phyloP scores from a whole-genome alignment of 2,888 invertebrate genomes.

The Chalcis sispes region DNA sequence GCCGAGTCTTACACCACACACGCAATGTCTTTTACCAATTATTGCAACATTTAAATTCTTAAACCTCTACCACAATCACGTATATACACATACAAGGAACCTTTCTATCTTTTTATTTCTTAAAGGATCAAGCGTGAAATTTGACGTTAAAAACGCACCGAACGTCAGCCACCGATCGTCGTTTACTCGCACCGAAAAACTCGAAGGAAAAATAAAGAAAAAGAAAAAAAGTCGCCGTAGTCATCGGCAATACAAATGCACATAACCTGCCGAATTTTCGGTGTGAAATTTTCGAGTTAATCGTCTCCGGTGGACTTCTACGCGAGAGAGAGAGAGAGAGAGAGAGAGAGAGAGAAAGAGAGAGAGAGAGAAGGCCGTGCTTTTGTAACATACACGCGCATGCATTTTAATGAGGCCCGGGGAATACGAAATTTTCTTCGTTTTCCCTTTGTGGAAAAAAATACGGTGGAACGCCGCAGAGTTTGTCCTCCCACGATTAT shows the following conservation, averaged over 20 bases:
- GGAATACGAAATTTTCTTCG: no score
- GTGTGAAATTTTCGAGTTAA: no score
- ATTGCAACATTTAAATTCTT: constrained; percentile 8
- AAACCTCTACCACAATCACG: not conserved
- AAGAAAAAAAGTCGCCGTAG: no score
- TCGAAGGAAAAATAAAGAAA: no score
- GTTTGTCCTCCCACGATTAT: no score
- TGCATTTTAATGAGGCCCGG: no score
- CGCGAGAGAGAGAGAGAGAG: constrained; percentile 6
- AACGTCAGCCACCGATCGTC: not conserved
- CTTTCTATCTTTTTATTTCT: no score
- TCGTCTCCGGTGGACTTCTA: not conserved
- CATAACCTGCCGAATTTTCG: no score
- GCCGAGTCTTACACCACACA: not conserved
- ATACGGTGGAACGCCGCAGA: no score
- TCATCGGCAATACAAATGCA: no score
- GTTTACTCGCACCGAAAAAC: constrained; percentile 18
- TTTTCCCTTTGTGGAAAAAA: no score
- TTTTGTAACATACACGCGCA: no score
- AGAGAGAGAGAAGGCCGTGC: not conserved
- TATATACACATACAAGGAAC: constrained; percentile 19
- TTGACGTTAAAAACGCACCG: constrained; percentile 16
- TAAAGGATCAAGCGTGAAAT: constrained; percentile 51
- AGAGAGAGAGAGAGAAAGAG: not conserved
- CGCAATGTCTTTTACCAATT: not conserved